Percentiles rank a stretch among this genome's conserved stretches.
These are phyloP conservation scores for Semaprochilodus insignis DNA, from an alignment of 2,797 vertebrate species.

Conservation along the genomic window DNA sequence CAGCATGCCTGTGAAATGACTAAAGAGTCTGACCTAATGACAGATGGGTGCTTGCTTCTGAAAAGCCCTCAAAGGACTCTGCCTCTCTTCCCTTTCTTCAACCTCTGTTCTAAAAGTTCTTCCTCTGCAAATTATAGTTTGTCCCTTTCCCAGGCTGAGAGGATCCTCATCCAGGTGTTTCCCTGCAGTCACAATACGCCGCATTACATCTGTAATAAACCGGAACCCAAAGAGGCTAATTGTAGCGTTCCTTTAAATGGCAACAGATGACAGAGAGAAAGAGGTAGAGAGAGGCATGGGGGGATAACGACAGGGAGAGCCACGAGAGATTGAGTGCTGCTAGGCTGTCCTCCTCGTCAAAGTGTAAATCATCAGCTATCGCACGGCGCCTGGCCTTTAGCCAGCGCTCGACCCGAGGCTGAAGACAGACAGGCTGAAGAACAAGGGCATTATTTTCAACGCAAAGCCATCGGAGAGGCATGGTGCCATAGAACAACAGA, in stretches of 20 bases:
- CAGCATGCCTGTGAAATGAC: constrained; percentile 70
- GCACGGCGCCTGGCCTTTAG: constrained; percentile 48
- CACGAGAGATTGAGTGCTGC: constrained; percentile 34
- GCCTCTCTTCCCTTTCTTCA: constrained; percentile 37
- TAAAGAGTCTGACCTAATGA: constrained; percentile 59
- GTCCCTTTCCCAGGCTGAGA: constrained; percentile 27
- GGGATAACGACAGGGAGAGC: constrained; percentile 48
- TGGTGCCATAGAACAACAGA: constrained; percentile 27
- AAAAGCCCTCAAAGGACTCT: constrained; percentile 54
- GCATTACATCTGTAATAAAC: constrained; percentile 53
- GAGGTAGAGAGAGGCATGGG: constrained; percentile 31
- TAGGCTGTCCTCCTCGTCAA: constrained; percentile 20
- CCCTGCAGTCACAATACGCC: constrained; percentile 38
- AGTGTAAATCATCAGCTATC: constrained; percentile 40
- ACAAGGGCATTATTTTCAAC: constrained; percentile 58
- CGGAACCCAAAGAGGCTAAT: constrained; percentile 60
- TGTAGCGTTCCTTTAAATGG: constrained; percentile 58
- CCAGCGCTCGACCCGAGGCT: constrained; percentile 42
- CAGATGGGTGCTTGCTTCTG: constrained; percentile 57
- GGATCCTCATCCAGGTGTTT: constrained; percentile 72
- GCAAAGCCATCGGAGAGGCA: constrained; percentile 30
- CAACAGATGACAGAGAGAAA: constrained; percentile 44
- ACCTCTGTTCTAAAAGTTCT: constrained; percentile 40
- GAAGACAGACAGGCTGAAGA: constrained; percentile 44
- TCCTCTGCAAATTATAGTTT: constrained; percentile 73